Evolutionary conservation across 2,888 invertebrate genomes (phyloP), one percentile per base, ranked within the genome.

Genomic region (Nomada hirtipes): DNA sequence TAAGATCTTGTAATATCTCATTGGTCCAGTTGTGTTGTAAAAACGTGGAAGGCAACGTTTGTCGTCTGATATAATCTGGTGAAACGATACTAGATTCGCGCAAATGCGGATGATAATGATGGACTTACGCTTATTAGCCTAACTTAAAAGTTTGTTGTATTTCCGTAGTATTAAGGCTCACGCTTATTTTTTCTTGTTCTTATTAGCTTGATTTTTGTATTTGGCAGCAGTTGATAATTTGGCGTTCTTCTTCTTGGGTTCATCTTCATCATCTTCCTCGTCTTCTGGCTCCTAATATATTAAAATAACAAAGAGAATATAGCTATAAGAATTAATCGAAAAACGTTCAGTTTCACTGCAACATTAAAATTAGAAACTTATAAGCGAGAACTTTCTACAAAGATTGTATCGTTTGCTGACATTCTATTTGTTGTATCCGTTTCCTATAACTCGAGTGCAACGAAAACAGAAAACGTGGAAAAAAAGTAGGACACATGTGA

Each of bases 221-320:
- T 97, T 97, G 94, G 96, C 96, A 90, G 94, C 95, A 89, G 96
- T 95, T 77, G 96, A 95, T 94, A 96, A 94, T 95, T 97, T 97
- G 94, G 96, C 96, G 92, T 97, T 96, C 94, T 97, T 97, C 94
- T 96, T 96, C 94, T 97, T 97, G 90, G 97, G 96, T 94, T 96
- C 96, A 57, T 96, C 97, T 29, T 97, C 97, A 83, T 97, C 97
- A 29, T 96, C 96, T 74, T 96, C 96, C 82, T 96, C 96, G 79
- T 96, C 96, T 94, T 96, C 95, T 79, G 95, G 95, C 90, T 95
- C 95, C 95, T 95, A 92, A 91, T 90, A 91, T 91, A 89, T 74
- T 88, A 88, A 89, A 90, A 86, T 83, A 84, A 82, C 76, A 86
- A 79, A 80, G 76, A 82, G 76, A 81, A 82, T 70, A 63, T 63